Evolutionary conservation across 2,113 vertebrate genomes (phyloP), one percentile per base, ranked within the genome.

Genomic region (Phrynosoma platyrhinos): DNA sequence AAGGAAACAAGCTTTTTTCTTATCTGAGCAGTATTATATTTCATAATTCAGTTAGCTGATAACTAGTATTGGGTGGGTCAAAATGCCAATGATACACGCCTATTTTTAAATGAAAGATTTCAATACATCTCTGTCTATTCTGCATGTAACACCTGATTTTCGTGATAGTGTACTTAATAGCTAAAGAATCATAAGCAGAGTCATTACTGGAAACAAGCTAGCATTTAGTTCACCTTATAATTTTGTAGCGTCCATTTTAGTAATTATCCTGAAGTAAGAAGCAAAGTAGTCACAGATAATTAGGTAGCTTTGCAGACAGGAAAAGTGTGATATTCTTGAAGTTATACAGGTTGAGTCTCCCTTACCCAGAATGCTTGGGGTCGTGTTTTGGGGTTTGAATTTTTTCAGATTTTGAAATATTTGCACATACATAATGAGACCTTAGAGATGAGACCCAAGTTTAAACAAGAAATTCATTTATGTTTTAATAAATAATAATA

Each of bases 291-390:
- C 79, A 40, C 9, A 40, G 2, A 40, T 81, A 78, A 55, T 79
- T 12, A 72, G 12, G 55, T 68, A 83, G 83, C 8, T 88, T 92
- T 89, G 79, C 64, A 13, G 27, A 68, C 90, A 25, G 76, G 52
- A 0, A 40, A 58, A 78, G 68, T 64, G 0, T 3, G 30, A 30
- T 30, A 75, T 23, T 12, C 8, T 47, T 30, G 27, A 13, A 4
- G 7, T 68, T 47, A 47, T 47, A 47, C 1, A 47, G 42, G 42
- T 47, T 47, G 42, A 5, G 42, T 47, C 42, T 47, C 2, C 42
- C 42, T 47, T 47, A 47, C 6, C 42, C 42, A 47, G 6, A 47
- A 6, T 2, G 42, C 42, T 47, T 47, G 42, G 42, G 42, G n/a
- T n/a, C n/a, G n/a, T 47, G 42, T 47, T 47, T 47, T 47, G 42